A percentile compares a stretch with the other conserved stretches of the same genome.
These are phyloP conservation scores for Brachionus rubens DNA, from an alignment of 1,140 invertebrate genomes.

Conservation along the genomic window DNA sequence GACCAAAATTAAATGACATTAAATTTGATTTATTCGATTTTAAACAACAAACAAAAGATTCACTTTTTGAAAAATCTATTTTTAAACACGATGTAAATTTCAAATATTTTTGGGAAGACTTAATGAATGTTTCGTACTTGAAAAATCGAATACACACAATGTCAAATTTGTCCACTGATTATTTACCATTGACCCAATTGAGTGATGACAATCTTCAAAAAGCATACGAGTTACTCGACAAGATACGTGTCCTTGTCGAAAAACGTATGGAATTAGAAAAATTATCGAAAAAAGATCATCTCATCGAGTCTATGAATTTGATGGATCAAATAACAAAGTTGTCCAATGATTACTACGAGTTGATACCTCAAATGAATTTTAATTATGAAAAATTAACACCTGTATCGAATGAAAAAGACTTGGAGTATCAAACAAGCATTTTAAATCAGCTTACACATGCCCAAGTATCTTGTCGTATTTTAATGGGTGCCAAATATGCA, in stretches of 20 bases:
- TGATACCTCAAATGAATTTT: constrained; percentile 60
- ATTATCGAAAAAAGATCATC: constrained; percentile 47
- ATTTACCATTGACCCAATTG: constrained; percentile 5
- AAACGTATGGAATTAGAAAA: constrained; percentile 48
- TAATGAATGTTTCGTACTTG: not conserved
- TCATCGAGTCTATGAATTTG: constrained; percentile 26
- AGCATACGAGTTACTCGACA: not conserved
- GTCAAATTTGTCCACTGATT: constrained; percentile 1
- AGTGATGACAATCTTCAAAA: not conserved
- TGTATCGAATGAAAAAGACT: constrained; percentile 52
- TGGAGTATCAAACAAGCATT: constrained; percentile 53
- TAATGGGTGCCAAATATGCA: constrained; percentile 58
- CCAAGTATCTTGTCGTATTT: constrained; percentile 57
- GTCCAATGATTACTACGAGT: constrained; percentile 62
- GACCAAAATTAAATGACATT: constrained; percentile 3
- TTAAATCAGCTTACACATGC: constrained; percentile 59
- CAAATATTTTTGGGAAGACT: not conserved
- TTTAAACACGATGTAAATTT: not conserved
- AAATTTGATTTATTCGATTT: constrained; percentile 28
- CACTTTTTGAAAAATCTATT: not conserved
- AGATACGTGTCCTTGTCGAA: constrained; percentile 6
- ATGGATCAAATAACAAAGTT: constrained; percentile 52
- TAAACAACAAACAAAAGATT: not conserved
- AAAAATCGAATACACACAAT: not conserved
- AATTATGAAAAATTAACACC: constrained; percentile 58